Evolutionary conservation across 2,113 vertebrate species (phyloP), one percentile per base, ranked within the genome.

Genomic region (Trematocara variabile): DNA sequence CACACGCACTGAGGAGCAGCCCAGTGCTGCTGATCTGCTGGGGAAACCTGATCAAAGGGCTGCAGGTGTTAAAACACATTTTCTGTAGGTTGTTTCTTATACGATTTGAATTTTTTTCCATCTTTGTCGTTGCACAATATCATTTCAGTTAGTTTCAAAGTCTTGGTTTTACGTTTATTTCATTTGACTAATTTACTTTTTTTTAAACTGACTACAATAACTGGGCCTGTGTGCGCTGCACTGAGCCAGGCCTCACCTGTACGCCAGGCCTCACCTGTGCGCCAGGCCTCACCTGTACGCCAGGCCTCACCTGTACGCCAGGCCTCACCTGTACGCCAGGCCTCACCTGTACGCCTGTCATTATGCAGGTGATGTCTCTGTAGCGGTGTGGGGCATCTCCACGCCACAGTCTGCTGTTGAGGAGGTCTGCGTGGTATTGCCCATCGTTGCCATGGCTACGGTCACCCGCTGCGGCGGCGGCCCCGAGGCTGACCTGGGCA

Each of bases 291-390:
- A 39, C 20, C 44, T 14, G 28, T 63, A 3, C 33, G 0, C 46
- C 46, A 1, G 58, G 12, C 37, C 83, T 84, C 77, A 44, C 30
- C 28, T 34, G 56, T 18, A 3, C 1, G 7, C 13, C 10, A 1
- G 53, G 11, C 37, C 83, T 84, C 77, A 44, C 30, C 28, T 34
- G 56, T 18, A 3, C 1, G 7, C 13, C 10, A 1, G 53, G 11
- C 37, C 85, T 86, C 77, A 39, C 20, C 44, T 14, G 28, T 63
- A 3, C 33, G 0, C 46, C 46, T 44, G 18, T 11, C 68, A 48
- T 84, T 85, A 96, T 12, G 94, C 86, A 10, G 95, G 84, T 10
- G 89, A 85, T 0, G 92, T 96, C 86, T 95, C 89, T 2, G 92
- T 89, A 2, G 83, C 18, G 3, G 84, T 86, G 70, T 53, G 46